A percentile compares a stretch with the other conserved stretches of the same genome.
Evolutionary conservation across 2,113 vertebrate species (phyloP).

Genomic region (Atlantisia rogersi): DNA sequence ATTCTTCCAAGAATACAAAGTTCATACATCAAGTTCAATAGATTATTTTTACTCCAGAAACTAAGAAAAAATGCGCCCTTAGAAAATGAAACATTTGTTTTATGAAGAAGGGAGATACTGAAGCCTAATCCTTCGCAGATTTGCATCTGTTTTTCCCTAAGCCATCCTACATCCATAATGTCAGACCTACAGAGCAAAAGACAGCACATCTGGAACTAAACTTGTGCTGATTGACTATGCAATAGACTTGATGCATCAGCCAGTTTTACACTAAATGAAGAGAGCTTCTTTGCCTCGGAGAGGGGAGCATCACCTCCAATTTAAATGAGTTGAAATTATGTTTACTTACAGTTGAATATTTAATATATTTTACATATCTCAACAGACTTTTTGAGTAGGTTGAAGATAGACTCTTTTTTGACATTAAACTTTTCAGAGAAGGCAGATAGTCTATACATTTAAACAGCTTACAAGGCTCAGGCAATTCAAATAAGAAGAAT

Average conservation of each 20-base stretch:
- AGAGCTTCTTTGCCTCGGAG: background rate
- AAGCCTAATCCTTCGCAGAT: background rate
- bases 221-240: background rate
- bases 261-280: background rate
- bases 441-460: conserved; percentile 21
- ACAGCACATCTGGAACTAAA: background rate
- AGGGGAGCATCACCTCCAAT: background rate
- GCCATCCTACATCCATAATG: background rate
- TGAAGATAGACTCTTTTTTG: conserved; percentile 49
- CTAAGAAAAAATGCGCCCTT: background rate
- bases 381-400: conserved; percentile 12
- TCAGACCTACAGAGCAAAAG: background rate
- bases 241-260: background rate
- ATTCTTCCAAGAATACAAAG: background rate
- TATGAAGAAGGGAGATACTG: background rate
- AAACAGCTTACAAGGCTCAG: conserved; percentile 45
- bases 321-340: background rate
- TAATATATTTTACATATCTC: background rate
- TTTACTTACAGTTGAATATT: background rate
- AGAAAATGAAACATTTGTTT: background rate
- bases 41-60: background rate
- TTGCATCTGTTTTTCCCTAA: background rate
- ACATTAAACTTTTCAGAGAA: conserved; percentile 49
- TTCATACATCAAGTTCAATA: background rate
- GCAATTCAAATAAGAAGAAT: conserved; percentile 58